Base-by-base conservation (phyloP, 2,888 invertebrate genomes). In the Hermodice carunculata region DNA sequence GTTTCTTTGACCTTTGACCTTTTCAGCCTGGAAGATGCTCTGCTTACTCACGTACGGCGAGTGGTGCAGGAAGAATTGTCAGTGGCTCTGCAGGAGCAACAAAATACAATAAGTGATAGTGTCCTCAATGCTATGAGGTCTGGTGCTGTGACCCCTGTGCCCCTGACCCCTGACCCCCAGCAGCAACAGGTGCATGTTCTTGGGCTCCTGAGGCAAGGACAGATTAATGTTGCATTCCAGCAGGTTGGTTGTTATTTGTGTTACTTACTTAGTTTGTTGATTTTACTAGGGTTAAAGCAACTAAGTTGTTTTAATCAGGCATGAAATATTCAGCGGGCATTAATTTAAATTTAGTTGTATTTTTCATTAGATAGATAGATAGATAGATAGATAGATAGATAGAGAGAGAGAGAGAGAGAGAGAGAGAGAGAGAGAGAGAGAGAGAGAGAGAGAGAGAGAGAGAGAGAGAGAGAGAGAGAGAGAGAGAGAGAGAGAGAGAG, bases 151-250 rank as follows among this genome's bases (percentile, higher is more conserved):
- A 93, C 94, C 3, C 81, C 82, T 1, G 57, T 75, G 4, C 37
- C 58, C 52, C 14, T 43, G 3, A 26, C 61, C 5, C 75, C 78
- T 5, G 82, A 83, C 69, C 77, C 79, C 19, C 76, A 77, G 58
- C 74, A 76, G 29, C 73, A 72, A 42, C 78, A 76, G 67, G 67
- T 44, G 56, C 92, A 92, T 77, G 90, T 94, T 71, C 90, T 92
- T 78, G 89, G 90, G 67, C 87, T 92, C 59, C 87, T 94, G 42
- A 81, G 87, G 22, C 89, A 90, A 73, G 93, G 94, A 1, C 93
- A 94, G 84, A 88, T 92, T 53, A 94, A 95, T 87, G 90, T 92
- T 65, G 96, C 96, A 48, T 96, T 97, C 87, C 94, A 95, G 85
- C 85, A 86, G 86, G 89, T 88, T 75, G 61, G 63, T 51, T 14